phyloP scores from a whole-genome alignment of 2,888 invertebrate genomes.

The Cheilosia grossa region DNA sequence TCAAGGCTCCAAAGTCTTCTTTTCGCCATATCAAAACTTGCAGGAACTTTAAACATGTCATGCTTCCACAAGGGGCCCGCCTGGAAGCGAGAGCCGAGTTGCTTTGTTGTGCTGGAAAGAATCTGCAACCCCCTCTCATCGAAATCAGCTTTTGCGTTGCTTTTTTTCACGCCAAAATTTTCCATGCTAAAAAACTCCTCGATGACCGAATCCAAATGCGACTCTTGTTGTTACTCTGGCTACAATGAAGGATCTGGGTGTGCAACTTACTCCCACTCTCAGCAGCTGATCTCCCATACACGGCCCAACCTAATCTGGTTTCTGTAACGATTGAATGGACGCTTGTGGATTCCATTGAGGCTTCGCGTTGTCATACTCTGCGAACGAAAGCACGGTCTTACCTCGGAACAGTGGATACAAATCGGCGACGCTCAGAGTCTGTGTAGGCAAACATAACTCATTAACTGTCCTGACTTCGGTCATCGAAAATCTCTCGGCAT shows the following conservation, averaged over 20 bases:
- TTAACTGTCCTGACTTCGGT: neutral
- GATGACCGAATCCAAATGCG: neutral
- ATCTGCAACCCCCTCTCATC: neutral
- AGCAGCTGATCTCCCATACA: neutral
- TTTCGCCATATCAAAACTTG: slow-evolving; percentile 5
- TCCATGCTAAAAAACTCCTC: neutral
- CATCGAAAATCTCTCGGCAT: slow-evolving; percentile 1
- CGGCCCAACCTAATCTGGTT: neutral
- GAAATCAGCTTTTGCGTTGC: neutral
- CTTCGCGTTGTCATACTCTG: neutral
- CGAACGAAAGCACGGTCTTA: neutral
- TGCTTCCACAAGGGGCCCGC: neutral
- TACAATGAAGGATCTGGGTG: neutral
- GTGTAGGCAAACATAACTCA: neutral
- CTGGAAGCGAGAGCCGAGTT: neutral
- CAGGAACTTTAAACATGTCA: neutral
- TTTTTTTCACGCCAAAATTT: neutral
- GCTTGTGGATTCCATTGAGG: neutral
- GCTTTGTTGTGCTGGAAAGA: neutral
- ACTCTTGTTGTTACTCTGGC: neutral
- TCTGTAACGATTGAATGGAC: neutral
- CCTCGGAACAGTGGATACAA: neutral
- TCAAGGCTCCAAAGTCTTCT: neutral
- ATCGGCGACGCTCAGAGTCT: neutral
- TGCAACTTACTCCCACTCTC: neutral